Evolutionary conservation across 2,113 vertebrate genomes (phyloP), one percentile per base, ranked within the genome.

Genomic region (Syrmaticus mikado): DNA sequence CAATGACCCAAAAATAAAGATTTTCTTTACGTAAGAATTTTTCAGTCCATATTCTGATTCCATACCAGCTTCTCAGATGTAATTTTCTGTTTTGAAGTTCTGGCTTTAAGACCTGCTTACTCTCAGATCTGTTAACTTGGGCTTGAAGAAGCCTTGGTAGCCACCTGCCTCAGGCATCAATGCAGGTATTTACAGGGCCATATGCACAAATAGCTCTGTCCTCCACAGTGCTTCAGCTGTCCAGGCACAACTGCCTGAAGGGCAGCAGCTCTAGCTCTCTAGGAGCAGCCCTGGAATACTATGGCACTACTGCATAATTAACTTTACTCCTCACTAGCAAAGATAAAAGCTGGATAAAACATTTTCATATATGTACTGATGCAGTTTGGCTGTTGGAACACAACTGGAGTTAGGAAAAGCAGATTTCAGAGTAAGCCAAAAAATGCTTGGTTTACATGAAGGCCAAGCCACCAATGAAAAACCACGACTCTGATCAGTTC

Each of bases 11-110:
- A 70, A 48, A 45, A 27, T 19, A 30, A 77, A 55, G 10, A 15
- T 72, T 89, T 82, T 67, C 32, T 11, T 89, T 80, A 62, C n/a
- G 32, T 62, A 38, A 36, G 11, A 67, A 11, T 72, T 89, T 94
- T 57, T 82, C 34, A 87, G 43, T 27, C 57, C 4, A 3, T 91
- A 50, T 74, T 70, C 46, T 57, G 66, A 58, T 68, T 84, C 57
- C 2, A 0, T 84, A 77, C 8, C 28, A 71, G 77, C 52, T 78
- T 84, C n/a, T 48, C 64, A 84, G n/a, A 11, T 85, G 15, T 55
- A 24, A 62, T 74, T 88, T 85, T 82, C 34, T 68, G 22, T 24
- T 95, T 68, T 6, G 34, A 48, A 14, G 21, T 67, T 52, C 46
- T 82, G 43, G 74, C 20, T 16, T 70, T 8, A 32, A 71, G 46